These are phyloP conservation scores for Kobus ellipsiprymnus DNA, from an alignment of 2,113 vertebrate genomes.

Conservation along the genomic window DNA sequence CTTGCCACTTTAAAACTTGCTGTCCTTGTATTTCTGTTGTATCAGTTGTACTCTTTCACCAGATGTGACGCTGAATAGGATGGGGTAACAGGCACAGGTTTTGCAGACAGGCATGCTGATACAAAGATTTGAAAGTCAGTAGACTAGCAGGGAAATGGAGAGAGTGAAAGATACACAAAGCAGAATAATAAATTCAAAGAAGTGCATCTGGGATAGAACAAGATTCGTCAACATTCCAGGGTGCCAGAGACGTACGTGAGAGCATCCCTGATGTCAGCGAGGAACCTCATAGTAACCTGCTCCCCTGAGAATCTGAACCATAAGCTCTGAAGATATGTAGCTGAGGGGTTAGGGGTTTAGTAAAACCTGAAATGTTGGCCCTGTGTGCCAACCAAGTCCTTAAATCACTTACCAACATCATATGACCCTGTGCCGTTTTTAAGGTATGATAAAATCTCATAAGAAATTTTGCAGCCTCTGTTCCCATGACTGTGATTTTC, in stretches of 20 bases:
- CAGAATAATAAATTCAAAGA: not conserved
- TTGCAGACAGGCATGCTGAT: not conserved
- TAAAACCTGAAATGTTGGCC: not conserved
- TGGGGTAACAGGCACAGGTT: not conserved
- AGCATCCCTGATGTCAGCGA: not conserved
- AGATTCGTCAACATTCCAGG: not conserved
- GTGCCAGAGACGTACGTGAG: not conserved
- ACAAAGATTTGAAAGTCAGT: not conserved
- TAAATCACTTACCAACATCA: not conserved
- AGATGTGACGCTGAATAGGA: not conserved
- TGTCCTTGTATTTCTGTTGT: not conserved
- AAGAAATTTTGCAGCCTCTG: not conserved
- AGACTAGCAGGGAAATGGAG: not conserved
- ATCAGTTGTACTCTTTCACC: not conserved
- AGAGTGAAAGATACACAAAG: not conserved
- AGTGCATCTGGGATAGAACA: not conserved
- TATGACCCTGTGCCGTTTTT: not conserved
- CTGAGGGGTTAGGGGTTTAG: not conserved
- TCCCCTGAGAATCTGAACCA: not conserved
- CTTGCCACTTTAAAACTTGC: not conserved
- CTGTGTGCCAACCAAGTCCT: not conserved
- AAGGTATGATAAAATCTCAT: not conserved
- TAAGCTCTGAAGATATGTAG: not conserved
- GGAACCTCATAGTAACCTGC: not conserved
- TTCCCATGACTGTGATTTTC: not conserved